Percentiles rank a stretch among this genome's conserved stretches.
These are phyloP conservation scores for Drosophila putrida DNA, from an alignment of 2,888 invertebrate species.

Conservation along the genomic window DNA sequence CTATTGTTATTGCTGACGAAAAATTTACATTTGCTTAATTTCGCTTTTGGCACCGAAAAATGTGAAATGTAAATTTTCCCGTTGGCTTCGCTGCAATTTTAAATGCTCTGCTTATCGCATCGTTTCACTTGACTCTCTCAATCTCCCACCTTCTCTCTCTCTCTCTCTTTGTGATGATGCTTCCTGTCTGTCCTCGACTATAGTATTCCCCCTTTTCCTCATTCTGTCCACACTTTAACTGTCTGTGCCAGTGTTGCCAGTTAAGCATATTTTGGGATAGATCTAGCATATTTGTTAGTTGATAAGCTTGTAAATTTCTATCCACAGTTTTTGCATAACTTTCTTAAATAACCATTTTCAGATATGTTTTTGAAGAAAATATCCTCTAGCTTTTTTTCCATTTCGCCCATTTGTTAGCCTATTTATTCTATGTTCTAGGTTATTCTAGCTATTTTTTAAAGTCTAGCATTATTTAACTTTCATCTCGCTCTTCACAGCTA, in stretches of 20 bases:
- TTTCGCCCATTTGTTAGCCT: too few species aligned
- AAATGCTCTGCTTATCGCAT: constrained; percentile 69
- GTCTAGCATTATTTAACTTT: too few species aligned
- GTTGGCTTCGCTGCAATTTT: constrained; percentile 56
- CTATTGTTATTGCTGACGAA: constrained; percentile 40
- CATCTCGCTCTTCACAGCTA: too few species aligned
- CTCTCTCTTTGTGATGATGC: constrained; percentile 7
- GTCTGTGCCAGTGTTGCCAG: not conserved
- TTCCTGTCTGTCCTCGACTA: constrained; percentile 14
- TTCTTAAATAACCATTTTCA: too few species aligned
- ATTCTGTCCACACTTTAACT: not conserved
- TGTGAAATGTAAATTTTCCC: constrained; percentile 58
- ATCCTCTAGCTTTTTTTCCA: too few species aligned
- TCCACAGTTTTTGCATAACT: too few species aligned
- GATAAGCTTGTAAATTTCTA: too few species aligned
- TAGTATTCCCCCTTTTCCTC: not conserved
- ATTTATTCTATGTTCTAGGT: too few species aligned
- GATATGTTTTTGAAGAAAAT: too few species aligned
- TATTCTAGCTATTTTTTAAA: too few species aligned
- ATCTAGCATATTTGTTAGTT: too few species aligned
- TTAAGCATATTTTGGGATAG: too few species aligned
- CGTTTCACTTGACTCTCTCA: constrained; percentile 26
- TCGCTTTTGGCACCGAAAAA: constrained; percentile 45
- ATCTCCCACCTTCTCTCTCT: not conserved
- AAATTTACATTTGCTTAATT: constrained; percentile 67